phyloP scores from a whole-genome alignment of 2,888 invertebrate species.

The Criorhina ranunculi region DNA sequence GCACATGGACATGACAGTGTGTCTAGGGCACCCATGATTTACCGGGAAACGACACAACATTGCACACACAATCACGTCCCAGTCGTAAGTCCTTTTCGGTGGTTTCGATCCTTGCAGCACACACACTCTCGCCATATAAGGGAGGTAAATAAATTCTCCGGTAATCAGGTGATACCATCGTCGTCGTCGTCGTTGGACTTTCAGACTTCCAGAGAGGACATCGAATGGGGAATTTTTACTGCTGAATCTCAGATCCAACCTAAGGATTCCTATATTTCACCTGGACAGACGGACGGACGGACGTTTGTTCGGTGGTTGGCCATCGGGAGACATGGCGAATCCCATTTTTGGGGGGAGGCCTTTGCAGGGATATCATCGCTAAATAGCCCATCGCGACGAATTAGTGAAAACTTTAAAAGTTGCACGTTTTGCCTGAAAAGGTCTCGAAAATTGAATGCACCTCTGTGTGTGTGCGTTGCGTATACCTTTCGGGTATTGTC shows the following conservation, averaged over 20 bases:
- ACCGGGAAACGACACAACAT: slow-evolving; percentile 30
- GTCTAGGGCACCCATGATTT: slow-evolving; percentile 72
- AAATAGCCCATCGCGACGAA: slow-evolving; percentile 53
- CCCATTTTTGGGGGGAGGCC: slow-evolving; percentile 66
- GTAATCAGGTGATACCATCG: slow-evolving; percentile 74
- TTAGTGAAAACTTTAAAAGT: slow-evolving; percentile 66
- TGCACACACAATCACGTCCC: slow-evolving; percentile 9
- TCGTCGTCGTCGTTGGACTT: no score
- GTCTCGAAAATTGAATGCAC: slow-evolving; percentile 63
- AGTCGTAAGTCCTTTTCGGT: slow-evolving; percentile 47
- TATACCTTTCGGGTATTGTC: slow-evolving; percentile 34
- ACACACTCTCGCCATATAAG: slow-evolving; percentile 62
- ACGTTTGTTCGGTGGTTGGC: slow-evolving; percentile 13
- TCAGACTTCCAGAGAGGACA: slow-evolving; percentile 56
- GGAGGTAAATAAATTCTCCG: slow-evolving; percentile 72
- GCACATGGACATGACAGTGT: slow-evolving; percentile 51
- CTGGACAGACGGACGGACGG: slow-evolving; percentile 37
- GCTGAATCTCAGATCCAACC: slow-evolving; percentile 44
- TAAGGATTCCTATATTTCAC: slow-evolving; percentile 61
- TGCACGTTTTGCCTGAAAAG: slow-evolving; percentile 60
- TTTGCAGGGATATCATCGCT: slow-evolving; percentile 48
- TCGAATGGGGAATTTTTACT: slow-evolving; percentile 45
- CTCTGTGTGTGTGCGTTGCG: slow-evolving; percentile 27
- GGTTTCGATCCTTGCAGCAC: slow-evolving; percentile 47
- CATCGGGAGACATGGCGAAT: slow-evolving; percentile 42